Evolutionary conservation across 2,888 invertebrate species (phyloP), one percentile per base, ranked within the genome.

Genomic region (Spicauda simplicius): DNA sequence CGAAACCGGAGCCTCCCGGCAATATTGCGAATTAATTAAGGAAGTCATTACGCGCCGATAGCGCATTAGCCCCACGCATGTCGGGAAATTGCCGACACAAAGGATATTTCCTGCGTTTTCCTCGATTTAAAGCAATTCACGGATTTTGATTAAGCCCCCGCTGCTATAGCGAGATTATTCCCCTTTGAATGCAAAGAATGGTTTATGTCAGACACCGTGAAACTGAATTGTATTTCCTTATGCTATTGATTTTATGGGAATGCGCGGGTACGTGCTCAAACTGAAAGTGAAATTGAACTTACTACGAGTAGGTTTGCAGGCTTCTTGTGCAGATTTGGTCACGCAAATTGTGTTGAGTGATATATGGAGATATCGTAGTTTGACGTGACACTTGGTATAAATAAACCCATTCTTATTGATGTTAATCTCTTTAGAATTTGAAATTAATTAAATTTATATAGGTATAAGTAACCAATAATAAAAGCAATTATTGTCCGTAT

Each of bases 111-210:
- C 93, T 90, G 89, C 91, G 91, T 91, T 92, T 93, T 92, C 91
- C 89, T 86, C 87, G 91, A 91, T 93, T 92, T 93, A 93, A 92
- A 93, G 91, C 92, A 91, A 92, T 92, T 91, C 93, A 87, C 87
- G 85, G 90, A 91, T 92, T 92, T 88, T 93, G 93, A 92, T 93
- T 92, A 92, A 92, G 86, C 91, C 82, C 91, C 91, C 86, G 91
- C 90, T 90, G 92, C 86, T 87, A 84, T 83, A 80, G 82, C 84
- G 86, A 92, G 92, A 92, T 92, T 92, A 91, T 91, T 91, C 88
- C 92, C 91, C 90, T 92, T 93, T 93, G 89, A 91, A 84, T 82
- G 88, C 82, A 90, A 92, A 91, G 91, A 93, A 92, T 92, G 93
- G 90, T 90, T 87, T 92, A 91, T 91, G 91, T 90, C 88, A 91